These are phyloP conservation scores for Balaeniceps rex DNA, from an alignment of 2,113 vertebrate species.

Conservation along the genomic window DNA sequence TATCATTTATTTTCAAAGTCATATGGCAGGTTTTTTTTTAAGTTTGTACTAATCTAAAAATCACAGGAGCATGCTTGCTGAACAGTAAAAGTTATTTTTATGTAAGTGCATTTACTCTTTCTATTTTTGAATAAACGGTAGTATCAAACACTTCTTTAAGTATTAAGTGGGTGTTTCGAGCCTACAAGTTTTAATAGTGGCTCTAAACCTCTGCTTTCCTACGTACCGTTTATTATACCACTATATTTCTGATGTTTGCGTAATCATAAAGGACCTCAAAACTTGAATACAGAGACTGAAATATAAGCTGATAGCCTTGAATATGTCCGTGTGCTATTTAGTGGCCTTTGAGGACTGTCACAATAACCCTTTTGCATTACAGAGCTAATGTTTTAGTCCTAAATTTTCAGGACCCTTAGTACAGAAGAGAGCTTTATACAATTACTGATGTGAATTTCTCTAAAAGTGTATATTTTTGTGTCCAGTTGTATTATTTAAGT, in stretches of 20 bases:
- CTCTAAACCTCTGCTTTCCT: constrained; percentile 54
- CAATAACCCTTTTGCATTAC: constrained; percentile 71
- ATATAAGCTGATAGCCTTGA: constrained; percentile 75
- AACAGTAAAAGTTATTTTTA: constrained; percentile 60
- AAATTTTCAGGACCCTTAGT: constrained; percentile 77
- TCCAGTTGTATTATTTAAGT: constrained; percentile 85
- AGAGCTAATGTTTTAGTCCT: constrained; percentile 78
- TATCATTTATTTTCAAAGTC: constrained; percentile 46
- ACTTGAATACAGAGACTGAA: constrained; percentile 76
- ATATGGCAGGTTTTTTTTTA: neutral
- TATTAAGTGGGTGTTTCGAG: constrained; percentile 27
- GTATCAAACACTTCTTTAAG: constrained; percentile 32
- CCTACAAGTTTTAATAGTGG: constrained; percentile 41
- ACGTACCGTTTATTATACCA: constrained; percentile 66
- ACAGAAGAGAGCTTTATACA: constrained; percentile 81
- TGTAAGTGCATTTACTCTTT: constrained; percentile 71
- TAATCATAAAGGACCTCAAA: constrained; percentile 75
- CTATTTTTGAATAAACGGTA: constrained; percentile 39
- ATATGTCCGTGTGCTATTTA: constrained; percentile 64
- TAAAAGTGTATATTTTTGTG: constrained; percentile 87
- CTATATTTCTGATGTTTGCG: constrained; percentile 63
- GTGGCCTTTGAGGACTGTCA: constrained; percentile 81
- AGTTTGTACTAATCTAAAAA: constrained; percentile 64
- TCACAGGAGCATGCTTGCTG: constrained; percentile 68
- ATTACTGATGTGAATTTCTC: constrained; percentile 85